phyloP scores from a whole-genome alignment of 2,888 invertebrate species.

The Eilema griseolum region DNA sequence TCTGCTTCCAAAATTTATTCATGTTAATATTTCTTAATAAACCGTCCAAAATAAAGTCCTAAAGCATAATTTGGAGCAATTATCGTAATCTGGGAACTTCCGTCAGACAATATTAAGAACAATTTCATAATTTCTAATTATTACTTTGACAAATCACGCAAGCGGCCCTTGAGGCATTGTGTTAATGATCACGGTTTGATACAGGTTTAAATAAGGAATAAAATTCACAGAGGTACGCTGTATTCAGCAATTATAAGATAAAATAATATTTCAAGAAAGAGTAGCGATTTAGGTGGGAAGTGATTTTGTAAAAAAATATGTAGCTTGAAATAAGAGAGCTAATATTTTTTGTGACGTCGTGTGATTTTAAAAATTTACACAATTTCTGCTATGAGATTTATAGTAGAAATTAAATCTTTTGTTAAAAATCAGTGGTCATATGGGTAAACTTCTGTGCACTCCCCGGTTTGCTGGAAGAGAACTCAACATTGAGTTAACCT shows the following conservation, averaged over 20 bases:
- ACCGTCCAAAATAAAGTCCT: slow-evolving; percentile 13
- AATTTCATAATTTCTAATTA: slow-evolving; percentile 26
- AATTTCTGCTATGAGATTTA: neutral
- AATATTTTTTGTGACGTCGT: neutral
- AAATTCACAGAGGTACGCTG: neutral
- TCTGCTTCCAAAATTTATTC: slow-evolving; percentile 1
- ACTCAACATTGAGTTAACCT: no score
- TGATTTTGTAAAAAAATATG: neutral
- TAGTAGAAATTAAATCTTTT: no score
- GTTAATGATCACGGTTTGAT: slow-evolving; percentile 19
- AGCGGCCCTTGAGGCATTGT: slow-evolving; percentile 19
- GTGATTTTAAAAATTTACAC: neutral
- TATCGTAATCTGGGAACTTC: slow-evolving; percentile 26
- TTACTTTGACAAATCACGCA: slow-evolving; percentile 31
- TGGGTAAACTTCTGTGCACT: no score
- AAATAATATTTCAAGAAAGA: slow-evolving; percentile 1
- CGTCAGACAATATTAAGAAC: slow-evolving; percentile 16
- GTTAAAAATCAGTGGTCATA: no score
- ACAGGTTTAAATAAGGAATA: slow-evolving; percentile 13
- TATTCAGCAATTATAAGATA: slow-evolving; percentile 8
- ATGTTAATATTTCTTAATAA: slow-evolving; percentile 13
- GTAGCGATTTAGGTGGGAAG: neutral
- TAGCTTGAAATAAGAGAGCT: neutral
- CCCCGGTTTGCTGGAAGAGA: no score
- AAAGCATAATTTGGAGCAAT: slow-evolving; percentile 24